A percentile compares a stretch with the other conserved stretches of the same genome.
Conservation (phyloP, 30 jellyfish, hydroid and myxozoan genomes). For the Clytia hemisphaerica region DNA sequence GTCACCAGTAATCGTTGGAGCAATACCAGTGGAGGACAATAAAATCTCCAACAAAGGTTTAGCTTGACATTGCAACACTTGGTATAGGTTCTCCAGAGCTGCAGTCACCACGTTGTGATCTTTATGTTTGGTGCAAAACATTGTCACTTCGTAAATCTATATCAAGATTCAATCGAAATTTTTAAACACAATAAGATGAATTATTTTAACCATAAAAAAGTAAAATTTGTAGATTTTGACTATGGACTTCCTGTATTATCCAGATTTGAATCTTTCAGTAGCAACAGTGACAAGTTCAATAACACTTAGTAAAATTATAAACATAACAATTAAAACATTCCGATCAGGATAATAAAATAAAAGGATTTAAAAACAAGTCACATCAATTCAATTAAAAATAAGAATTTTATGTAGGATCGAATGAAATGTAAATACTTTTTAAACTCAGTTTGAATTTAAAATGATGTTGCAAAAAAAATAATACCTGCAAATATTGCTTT, state of each 20-base stretch:
- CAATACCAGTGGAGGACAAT: conserved; percentile 82
- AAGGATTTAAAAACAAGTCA: no score
- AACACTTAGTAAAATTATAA: neutral
- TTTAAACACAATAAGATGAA: neutral
- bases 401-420: no score
- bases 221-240: no score
- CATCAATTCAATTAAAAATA: no score
- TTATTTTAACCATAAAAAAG: neutral
- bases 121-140: conserved; percentile 85
- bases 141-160: conserved; percentile 84
- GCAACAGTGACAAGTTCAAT: neutral
- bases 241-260: no score
- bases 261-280: neutral
- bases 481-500: conserved; percentile 73
- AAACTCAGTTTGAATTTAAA: neutral
- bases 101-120: conserved; percentile 97
- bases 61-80: conserved; percentile 58
- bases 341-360: no score
- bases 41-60: conserved; percentile 41
- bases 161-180: neutral
- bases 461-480: neutral
- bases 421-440: neutral
- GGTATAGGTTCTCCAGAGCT: conserved; percentile 78
- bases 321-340: no score
- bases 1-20: conserved; percentile 80